Conservation (phyloP, 1,140 invertebrate species). For the Papilio aristodemus region DNA sequence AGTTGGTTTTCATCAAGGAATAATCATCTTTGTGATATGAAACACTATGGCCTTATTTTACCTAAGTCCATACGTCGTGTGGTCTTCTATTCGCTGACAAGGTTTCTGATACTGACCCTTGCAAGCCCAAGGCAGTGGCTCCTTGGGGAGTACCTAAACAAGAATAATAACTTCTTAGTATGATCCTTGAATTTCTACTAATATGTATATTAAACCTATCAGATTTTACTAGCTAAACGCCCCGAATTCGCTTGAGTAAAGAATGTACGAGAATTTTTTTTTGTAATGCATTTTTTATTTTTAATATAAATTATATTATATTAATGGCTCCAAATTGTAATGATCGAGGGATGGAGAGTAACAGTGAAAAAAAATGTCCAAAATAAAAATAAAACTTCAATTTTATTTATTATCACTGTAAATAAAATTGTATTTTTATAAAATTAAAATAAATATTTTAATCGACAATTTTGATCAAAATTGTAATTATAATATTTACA, state of each 20-base stretch:
- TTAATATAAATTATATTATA: not conserved
- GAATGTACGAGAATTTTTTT: too few relatives aligned
- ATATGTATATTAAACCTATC: too few relatives aligned
- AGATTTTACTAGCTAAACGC: too few relatives aligned
- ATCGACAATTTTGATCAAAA: not conserved
- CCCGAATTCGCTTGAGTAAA: too few relatives aligned
- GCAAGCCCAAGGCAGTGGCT: conserved; percentile 61
- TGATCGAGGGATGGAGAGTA: too few relatives aligned
- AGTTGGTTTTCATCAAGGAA: too few relatives aligned
- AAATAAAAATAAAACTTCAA: not conserved
- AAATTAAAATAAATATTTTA: not conserved
- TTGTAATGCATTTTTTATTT: too few relatives aligned
- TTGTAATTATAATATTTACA: not conserved
- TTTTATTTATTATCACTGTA: not conserved
- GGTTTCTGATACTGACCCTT: conserved; percentile 63
- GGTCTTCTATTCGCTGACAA: conserved; percentile 55
- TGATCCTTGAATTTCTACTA: not conserved
- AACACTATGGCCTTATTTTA: conserved; percentile 35
- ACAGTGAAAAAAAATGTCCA: not conserved
- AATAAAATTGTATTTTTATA: not conserved
- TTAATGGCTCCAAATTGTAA: not conserved
- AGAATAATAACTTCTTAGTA: conserved; percentile 24
- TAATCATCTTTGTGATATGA: too few relatives aligned
- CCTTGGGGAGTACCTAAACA: conserved; percentile 62
- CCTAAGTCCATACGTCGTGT: conserved; percentile 70